Evolutionary conservation across 2,888 invertebrate genomes (phyloP).

Genomic region (Neoitamus cyanurus): DNA sequence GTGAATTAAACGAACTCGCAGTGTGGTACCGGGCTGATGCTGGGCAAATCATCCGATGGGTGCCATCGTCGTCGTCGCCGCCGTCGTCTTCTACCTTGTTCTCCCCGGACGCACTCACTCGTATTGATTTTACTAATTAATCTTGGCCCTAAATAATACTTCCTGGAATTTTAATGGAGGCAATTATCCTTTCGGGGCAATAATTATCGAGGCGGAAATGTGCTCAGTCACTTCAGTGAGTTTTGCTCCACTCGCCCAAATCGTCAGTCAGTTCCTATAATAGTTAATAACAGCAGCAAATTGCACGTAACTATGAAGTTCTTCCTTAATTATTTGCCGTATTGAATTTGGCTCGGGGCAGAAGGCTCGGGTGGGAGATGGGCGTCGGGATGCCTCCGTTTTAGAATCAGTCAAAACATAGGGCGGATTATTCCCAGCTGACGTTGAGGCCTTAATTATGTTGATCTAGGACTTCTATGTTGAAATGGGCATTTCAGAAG

Average conservation of each 20-base stretch:
- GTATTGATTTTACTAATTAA: slow-evolving; percentile 23
- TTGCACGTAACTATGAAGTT: background rate
- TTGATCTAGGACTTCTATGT: background rate
- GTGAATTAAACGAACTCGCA: background rate
- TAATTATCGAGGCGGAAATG: background rate
- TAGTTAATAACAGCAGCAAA: slow-evolving; percentile 8
- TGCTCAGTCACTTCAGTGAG: background rate
- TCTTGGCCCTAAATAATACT: background rate
- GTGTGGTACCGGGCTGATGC: background rate
- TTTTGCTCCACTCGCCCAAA: background rate
- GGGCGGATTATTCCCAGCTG: too few relatives aligned
- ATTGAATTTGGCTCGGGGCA: too few relatives aligned
- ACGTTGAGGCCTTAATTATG: too few relatives aligned
- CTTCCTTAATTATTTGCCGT: too few relatives aligned
- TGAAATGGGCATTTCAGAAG: background rate
- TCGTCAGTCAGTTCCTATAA: background rate
- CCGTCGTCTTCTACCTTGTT: too few relatives aligned
- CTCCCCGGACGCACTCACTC: background rate
- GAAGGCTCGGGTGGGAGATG: too few relatives aligned
- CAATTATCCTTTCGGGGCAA: background rate
- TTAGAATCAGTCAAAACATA: too few relatives aligned
- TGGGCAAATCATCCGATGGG: too few relatives aligned
- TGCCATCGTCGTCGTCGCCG: too few relatives aligned
- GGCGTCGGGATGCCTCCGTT: too few relatives aligned
- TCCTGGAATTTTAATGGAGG: slow-evolving; percentile 11